Percentiles rank a stretch among this genome's conserved stretches.
Conservation (phyloP, 2,888 invertebrate species). For the Drosophila sordidula region DNA sequence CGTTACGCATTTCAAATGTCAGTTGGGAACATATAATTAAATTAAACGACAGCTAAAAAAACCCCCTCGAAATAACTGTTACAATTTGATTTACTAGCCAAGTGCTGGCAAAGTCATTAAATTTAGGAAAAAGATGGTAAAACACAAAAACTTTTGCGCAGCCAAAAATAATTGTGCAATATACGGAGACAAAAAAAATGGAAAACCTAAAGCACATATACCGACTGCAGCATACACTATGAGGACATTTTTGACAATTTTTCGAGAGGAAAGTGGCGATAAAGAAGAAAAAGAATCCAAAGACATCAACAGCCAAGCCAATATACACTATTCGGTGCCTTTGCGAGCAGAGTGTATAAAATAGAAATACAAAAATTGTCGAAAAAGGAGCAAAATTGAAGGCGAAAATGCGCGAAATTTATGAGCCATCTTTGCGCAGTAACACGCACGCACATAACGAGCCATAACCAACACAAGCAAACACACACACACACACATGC, state of each 20-base stretch:
- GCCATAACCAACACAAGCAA: constrained; percentile 67
- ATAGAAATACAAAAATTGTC: constrained; percentile 37
- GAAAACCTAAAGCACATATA: neutral
- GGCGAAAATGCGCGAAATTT: constrained; percentile 77
- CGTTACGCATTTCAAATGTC: constrained; percentile 51
- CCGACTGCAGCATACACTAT: neutral
- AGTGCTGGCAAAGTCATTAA: constrained; percentile 71
- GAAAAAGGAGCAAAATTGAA: constrained; percentile 44
- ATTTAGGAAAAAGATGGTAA: constrained; percentile 45
- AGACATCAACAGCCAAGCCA: no score
- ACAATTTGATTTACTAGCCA: constrained; percentile 70
- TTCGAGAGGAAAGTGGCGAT: no score
- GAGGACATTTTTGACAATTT: no score
- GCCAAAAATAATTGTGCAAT: constrained; percentile 58
- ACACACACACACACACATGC: constrained; percentile 28
- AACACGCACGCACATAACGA: constrained; percentile 78
- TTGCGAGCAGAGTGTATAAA: neutral
- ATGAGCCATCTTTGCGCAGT: constrained; percentile 77
- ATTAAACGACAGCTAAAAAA: constrained; percentile 54
- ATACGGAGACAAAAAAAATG: constrained; percentile 36
- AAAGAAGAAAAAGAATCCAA: no score
- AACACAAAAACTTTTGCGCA: constrained; percentile 43
- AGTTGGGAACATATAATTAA: constrained; percentile 54
- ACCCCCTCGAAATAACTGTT: constrained; percentile 36
- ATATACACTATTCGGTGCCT: no score